Base-by-base conservation (phyloP, 2,797 vertebrate species). In the Lutjanus argentimaculatus region DNA sequence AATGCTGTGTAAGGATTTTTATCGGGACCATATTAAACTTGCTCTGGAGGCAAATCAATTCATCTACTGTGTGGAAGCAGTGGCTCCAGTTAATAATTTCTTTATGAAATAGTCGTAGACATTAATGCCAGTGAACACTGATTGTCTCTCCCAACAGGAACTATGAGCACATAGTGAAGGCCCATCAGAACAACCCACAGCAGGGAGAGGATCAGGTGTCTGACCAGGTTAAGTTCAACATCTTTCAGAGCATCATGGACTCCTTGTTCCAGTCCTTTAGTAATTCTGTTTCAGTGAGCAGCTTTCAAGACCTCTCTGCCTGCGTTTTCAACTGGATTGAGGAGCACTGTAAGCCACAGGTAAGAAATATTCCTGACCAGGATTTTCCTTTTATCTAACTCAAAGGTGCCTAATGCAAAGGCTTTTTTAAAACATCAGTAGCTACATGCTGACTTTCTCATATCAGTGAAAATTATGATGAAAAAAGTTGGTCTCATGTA, bases 251-350 rank as follows among this genome's bases (percentile, higher is more conserved):
- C 93, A 97, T 99, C 93, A 99, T 99, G 98, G 99, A 99, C 91
- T 97, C 97, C n/a, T 93, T 99, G 25, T 99, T 99, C 88, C 97
- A 98, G 95, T 98, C 98, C 19, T 99, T 99, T 88, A 97, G 96
- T n/a, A 95, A 92, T 75, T 97, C 97, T 0, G 95, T 99, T 70
- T 99, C 99, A 0, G 96, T 99, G 69, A 95, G 94, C 57, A 99
- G 96, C 89, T 99, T 99, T 77, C 97, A 98, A 86, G 98, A 99
- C 89, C 96, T 99, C 72, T 99, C 99, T 0, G 98, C 99, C 0
- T 99, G 98, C 6, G 97, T 99, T 82, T 99, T 99, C 95, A 98
- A 97, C 92, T 99, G 99, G 99, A 98, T 99, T 3, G 99, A 99
- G 91, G 98, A 99, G 89, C 98, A 99, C 94, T 99, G 98, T 93